phyloP scores from a whole-genome alignment of 2,888 invertebrate genomes.

The Sclerodermus sp. region DNA sequence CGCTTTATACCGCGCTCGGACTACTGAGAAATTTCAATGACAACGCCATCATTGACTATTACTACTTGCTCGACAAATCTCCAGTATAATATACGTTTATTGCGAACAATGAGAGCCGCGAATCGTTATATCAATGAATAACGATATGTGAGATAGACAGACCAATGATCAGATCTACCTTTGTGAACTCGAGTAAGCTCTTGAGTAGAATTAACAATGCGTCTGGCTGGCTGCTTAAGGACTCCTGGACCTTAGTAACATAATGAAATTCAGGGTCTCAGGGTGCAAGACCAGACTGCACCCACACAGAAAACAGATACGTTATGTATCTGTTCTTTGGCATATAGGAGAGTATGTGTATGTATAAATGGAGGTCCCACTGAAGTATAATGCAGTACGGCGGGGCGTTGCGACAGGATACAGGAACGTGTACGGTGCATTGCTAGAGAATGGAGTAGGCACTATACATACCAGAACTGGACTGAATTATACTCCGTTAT shows the following conservation, averaged over 20 bases:
- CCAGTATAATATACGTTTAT: too few relatives aligned
- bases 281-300: constrained; percentile 17
- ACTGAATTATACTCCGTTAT: constrained; percentile 52
- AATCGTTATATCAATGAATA: too few relatives aligned
- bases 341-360: constrained; percentile 1
- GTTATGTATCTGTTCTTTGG: constrained; percentile 28
- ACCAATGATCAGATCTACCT: too few relatives aligned
- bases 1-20: too few relatives aligned
- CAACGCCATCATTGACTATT: too few relatives aligned
- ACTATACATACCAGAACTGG: constrained; percentile 47
- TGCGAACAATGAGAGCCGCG: too few relatives aligned
- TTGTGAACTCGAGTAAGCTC: too few relatives aligned
- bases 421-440: constrained; percentile 37
- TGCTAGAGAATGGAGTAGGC: constrained; percentile 42
- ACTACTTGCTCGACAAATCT: too few relatives aligned
- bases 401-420: constrained; percentile 38
- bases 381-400: constrained; percentile 47
- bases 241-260: constrained; percentile 1
- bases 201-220: too few relatives aligned
- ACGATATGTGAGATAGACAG: too few relatives aligned
- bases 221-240: neutral
- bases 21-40: too few relatives aligned
- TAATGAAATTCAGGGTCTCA: constrained; percentile 37
- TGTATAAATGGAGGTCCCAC: constrained; percentile 38
- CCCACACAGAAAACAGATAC: constrained; percentile 22